phyloP scores from a whole-genome alignment of 2,113 vertebrate species.

The Callipepla squamata region DNA sequence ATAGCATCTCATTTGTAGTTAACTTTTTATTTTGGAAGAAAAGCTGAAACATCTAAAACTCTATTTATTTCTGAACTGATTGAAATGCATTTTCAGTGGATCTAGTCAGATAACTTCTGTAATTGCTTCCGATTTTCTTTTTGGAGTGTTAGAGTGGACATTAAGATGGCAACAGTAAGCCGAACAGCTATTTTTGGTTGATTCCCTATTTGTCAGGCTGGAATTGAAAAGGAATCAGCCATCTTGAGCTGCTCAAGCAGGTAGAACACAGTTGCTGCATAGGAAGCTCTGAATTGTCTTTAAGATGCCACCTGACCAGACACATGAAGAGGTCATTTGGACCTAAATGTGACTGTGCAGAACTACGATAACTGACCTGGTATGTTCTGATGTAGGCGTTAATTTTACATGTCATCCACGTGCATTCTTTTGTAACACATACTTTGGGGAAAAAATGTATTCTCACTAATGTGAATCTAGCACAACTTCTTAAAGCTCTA shows the following conservation, averaged over 20 bases:
- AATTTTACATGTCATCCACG: background rate
- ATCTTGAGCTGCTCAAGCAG: background rate
- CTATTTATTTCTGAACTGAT: background rate
- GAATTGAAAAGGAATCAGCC: background rate
- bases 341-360: background rate
- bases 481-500: background rate
- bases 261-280: background rate
- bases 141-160: background rate
- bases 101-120: background rate
- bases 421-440: background rate
- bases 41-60: background rate
- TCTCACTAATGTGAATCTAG: background rate
- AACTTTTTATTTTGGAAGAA: background rate
- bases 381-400: background rate
- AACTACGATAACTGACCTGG: background rate
- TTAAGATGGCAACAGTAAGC: background rate
- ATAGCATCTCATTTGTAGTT: background rate
- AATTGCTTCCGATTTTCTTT: background rate
- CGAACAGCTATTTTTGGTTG: background rate
- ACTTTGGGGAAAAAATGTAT: background rate
- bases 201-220: background rate
- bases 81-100: background rate
- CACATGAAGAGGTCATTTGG: background rate
- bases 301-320: background rate
- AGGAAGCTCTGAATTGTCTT: background rate